phyloP scores from a whole-genome alignment of 30 jellyfish, hydroid and myxozoan species.

The Chrysaora quinquecirrha region DNA sequence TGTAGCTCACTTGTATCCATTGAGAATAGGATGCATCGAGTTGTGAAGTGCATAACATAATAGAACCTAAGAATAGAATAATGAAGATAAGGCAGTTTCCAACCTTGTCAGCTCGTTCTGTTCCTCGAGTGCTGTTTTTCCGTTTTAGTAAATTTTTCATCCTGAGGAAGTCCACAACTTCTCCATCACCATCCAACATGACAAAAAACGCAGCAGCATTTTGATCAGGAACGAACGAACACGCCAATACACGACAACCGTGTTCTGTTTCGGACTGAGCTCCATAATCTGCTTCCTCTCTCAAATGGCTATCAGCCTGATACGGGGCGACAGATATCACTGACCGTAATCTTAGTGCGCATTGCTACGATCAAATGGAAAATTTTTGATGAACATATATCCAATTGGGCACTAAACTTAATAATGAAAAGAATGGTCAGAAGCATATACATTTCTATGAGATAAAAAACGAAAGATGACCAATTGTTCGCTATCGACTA shows the following conservation, averaged over 20 bases:
- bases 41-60: too few relatives aligned
- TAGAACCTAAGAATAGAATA: too few relatives aligned
- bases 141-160: conserved; percentile 74
- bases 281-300: conserved; percentile 64
- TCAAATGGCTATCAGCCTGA: conserved; percentile 80
- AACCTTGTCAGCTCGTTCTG: conserved; percentile 87
- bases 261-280: conserved; percentile 71
- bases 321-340: conserved; percentile 89
- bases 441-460: too few relatives aligned
- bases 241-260: conserved; percentile 85
- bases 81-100: too few relatives aligned
- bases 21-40: too few relatives aligned
- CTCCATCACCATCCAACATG: conserved; percentile 96
- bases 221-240: conserved; percentile 85
- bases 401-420: too few relatives aligned
- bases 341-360: conserved; percentile 71
- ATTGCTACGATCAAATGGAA: conserved; percentile 25
- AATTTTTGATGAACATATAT: too few relatives aligned
- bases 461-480: too few relatives aligned
- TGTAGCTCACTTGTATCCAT: too few relatives aligned
- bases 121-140: conserved; percentile 48
- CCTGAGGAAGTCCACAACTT: conserved; percentile 86
- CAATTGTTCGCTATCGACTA: too few relatives aligned
- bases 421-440: too few relatives aligned
- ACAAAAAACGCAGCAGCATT: conserved; percentile 82